Evolutionary conservation across 2,888 invertebrate species (phyloP), one percentile per base, ranked within the genome.

Genomic region (Pristionchus maxplancki): DNA sequence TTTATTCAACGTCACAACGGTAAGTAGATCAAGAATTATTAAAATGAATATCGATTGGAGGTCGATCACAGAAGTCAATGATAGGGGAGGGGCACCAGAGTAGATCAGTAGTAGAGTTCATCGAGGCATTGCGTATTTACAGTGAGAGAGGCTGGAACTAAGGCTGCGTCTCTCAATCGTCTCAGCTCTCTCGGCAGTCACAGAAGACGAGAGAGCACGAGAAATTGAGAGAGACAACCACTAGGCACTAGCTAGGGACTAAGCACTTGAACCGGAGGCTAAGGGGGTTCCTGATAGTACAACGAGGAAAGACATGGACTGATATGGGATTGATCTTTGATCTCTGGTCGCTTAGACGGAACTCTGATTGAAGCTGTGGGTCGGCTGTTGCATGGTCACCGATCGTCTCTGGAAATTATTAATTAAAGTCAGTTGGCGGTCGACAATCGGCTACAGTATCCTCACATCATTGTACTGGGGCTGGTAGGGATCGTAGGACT

Each of bases 401-500:
- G 28, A 44, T 9, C 85, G 85, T 28, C 31, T 62, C 85, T 85
- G 28, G 1, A 85, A 44, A 40, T n/a, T 37, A 24, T 24, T 20
- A 74, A 40, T 74, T 40, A 20, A 78, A 78, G 20, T 78, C 58
- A 58, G 58, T 58, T n/a, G n/a, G 20, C n/a, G n/a, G n/a, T 78
- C 48, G 37, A 28, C 15, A 1, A 5, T 37, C 40, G 40, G 48
- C 78, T 24, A 40, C 44, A 28, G 58, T 58, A 44, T 28, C 11
- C 85, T 85, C 37, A 85, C 85, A 17, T 85, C 85, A 13, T 85
- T 50, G 48, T 64, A 85, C 82, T 83, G 82, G 50, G 82, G 82
- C 53, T 58, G 82, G 74, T 87, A 87, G 31, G 48, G 71, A n/a
- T 87, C 87, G 87, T 87, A 87, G 74, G 44, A 67, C 74, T 87